phyloP scores from a whole-genome alignment of 2,888 invertebrate genomes.

The Callosobruchus maculatus region DNA sequence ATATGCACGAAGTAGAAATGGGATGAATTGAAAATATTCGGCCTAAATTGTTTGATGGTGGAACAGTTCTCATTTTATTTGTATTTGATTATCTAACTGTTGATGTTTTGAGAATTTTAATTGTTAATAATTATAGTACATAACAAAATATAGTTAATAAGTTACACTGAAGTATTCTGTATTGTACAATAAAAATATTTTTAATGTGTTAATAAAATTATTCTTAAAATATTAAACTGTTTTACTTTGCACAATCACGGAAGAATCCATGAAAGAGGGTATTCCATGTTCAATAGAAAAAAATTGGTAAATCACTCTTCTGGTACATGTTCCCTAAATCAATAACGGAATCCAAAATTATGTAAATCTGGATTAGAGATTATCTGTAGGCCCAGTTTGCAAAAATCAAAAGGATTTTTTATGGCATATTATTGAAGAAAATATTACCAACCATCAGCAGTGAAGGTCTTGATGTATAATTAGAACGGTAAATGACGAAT shows the following conservation, averaged over 20 bases:
- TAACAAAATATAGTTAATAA: constrained; percentile 24
- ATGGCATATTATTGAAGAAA: no score
- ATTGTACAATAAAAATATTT: constrained; percentile 19
- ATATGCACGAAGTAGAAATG: background rate
- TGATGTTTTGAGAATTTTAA: constrained; percentile 25
- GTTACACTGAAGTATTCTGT: constrained; percentile 26
- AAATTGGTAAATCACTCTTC: no score
- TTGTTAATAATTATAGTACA: constrained; percentile 23
- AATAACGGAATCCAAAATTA: no score
- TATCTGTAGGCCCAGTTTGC: no score
- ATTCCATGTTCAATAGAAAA: no score
- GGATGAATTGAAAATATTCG: background rate
- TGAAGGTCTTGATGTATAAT: no score
- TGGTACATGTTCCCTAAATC: no score
- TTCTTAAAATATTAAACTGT: background rate
- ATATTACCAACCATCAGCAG: no score
- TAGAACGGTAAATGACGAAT: no score
- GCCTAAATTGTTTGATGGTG: background rate
- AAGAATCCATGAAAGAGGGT: no score
- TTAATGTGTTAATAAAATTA: background rate
- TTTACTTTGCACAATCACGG: background rate
- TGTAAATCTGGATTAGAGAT: no score
- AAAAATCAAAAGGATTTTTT: no score
- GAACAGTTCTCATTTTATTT: background rate
- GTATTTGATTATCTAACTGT: constrained; percentile 8